Evolutionary conservation across 1,140 invertebrate species (phyloP).

Genomic region (Euura saliciscinereae): DNA sequence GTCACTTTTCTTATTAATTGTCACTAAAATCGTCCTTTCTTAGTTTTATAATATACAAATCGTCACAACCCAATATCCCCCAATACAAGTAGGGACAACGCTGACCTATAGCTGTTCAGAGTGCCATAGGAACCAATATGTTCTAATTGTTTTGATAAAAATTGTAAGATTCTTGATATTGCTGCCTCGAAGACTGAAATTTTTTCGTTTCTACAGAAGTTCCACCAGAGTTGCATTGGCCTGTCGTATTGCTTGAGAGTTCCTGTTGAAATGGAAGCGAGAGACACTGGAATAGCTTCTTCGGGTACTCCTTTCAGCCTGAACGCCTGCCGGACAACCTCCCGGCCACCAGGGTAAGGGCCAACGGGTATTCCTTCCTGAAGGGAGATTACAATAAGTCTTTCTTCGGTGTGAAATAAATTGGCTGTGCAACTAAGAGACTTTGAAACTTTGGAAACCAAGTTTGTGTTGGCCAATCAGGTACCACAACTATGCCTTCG

Average conservation of each 20-base stretch:
- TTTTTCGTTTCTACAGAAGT: conserved; percentile 36
- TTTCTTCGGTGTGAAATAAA: background rate
- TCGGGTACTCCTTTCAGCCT: too few species aligned
- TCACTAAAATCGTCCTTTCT: too few species aligned
- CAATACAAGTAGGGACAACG: conserved; percentile 23
- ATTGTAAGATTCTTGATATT: conserved; percentile 23
- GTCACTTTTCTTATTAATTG: too few species aligned
- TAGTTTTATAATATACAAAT: too few species aligned
- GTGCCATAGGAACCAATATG: conserved; percentile 27
- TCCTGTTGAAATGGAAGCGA: conserved; percentile 34
- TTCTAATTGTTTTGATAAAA: conserved; percentile 29
- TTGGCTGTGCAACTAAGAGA: background rate
- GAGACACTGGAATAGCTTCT: conserved; percentile 28
- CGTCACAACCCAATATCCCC: conserved; percentile 15
- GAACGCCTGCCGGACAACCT: too few species aligned
- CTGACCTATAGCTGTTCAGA: conserved; percentile 26
- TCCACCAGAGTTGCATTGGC: conserved; percentile 38
- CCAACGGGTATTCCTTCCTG: conserved; percentile 9
- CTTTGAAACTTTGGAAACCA: conserved; percentile 15
- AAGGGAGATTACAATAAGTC: conserved; percentile 10
- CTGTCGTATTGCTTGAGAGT: conserved; percentile 40
- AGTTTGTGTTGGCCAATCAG: conserved; percentile 18
- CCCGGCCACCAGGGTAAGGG: too few species aligned
- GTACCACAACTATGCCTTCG: conserved; percentile 19
- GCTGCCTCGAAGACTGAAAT: conserved; percentile 24